Conservation (phyloP, 2,888 invertebrate genomes). For the Vannuccia rotundouncinata region DNA sequence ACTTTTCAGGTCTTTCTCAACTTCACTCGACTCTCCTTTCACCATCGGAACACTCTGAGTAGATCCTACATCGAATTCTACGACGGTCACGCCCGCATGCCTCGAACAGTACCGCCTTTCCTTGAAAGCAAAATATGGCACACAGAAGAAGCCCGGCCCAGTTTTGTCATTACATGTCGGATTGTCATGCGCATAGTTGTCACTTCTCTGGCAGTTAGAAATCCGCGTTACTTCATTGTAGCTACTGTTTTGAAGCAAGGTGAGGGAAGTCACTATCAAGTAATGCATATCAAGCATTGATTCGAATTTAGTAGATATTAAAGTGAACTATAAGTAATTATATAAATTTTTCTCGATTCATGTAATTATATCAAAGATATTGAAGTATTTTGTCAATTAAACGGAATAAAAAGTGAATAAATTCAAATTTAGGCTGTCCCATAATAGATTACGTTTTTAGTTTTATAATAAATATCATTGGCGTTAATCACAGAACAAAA, state of each 20-base stretch:
- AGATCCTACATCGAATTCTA: neutral
- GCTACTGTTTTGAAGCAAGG: neutral
- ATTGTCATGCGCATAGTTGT: neutral
- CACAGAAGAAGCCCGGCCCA: neutral
- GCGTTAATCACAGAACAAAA: too few species aligned
- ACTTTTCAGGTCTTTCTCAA: conserved; percentile 22
- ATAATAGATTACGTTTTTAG: too few species aligned
- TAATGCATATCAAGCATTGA: neutral
- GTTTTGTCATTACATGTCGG: neutral
- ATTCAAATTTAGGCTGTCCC: too few species aligned
- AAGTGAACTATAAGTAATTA: too few species aligned
- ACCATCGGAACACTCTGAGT: neutral
- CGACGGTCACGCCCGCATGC: neutral
- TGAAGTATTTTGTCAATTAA: too few species aligned
- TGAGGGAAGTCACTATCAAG: neutral
- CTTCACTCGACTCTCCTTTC: neutral
- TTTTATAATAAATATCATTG: too few species aligned
- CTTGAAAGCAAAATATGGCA: neutral
- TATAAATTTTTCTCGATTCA: too few species aligned
- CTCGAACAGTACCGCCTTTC: neutral
- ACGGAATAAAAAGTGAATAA: too few species aligned
- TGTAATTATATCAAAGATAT: too few species aligned
- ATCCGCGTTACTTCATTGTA: neutral
- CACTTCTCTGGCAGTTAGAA: neutral
- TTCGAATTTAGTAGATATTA: too few species aligned